Evolutionary conservation across 2,113 vertebrate genomes (phyloP), one percentile per base, ranked within the genome.

Genomic region (Boulengeromyrus knoepffleri): DNA sequence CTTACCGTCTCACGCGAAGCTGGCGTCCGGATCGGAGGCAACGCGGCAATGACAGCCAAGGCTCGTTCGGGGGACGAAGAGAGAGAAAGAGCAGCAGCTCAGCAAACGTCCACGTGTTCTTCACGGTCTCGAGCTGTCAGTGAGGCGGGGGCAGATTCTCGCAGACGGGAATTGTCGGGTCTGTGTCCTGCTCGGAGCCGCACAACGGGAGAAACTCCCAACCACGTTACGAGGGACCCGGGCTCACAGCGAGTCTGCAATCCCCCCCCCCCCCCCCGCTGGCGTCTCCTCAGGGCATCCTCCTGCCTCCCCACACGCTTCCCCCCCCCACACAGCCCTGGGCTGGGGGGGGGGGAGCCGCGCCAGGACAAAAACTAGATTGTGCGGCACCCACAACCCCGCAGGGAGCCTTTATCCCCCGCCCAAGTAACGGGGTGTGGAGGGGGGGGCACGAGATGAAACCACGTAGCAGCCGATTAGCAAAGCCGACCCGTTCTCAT

Each of bases 201-300:
- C 31, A 39, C 15, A 77, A 39, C 0, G 89, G 85, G 89, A 70
- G 12, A 92, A 92, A 90, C 92, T 95, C 91, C 93, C 92, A 91
- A 88, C 89, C 13, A 31, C 89, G 90, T 42, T 90, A 49, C n/a
- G 31, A 91, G 39, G 88, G 93, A 94, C 93, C 77, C 92, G 89
- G 80, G 90, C 89, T 93, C 91, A 90, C 91, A 94, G 93, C 93
- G 91, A 89, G 90, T 39, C 45, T n/a, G 36, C 80, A 56, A 31
- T 31, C 31, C 31, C 89, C 91, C 92, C 94, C 0, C 5, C 19
- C 53, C 89, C 90, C 84, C 70, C 90, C 66, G 39, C 93, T 90
- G 94, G 94, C 94, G 95, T 96, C 96, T 98, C 98, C 97, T 97
- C 97, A 99, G 98, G 98, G 99, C 97, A 99, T 99, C 98, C 98